phyloP scores from a whole-genome alignment of 2,888 invertebrate genomes.

The Parnassius glacialis region DNA sequence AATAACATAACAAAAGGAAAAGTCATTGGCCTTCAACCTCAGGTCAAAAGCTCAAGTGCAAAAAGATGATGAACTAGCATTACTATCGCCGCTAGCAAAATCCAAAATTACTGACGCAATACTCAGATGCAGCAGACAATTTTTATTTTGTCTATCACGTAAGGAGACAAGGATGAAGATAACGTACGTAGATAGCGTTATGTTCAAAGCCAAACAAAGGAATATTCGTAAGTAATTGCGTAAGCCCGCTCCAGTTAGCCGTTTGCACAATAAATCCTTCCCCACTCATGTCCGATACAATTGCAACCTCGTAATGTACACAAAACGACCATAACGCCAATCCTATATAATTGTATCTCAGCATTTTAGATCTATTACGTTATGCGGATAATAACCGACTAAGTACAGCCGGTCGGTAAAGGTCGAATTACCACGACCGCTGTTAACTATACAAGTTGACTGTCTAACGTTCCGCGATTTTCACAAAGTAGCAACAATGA shows the following conservation, averaged over 20 bases:
- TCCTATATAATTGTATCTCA: slow-evolving; percentile 32
- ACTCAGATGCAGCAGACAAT: too few species aligned
- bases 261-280: slow-evolving; percentile 23
- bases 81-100: too few species aligned
- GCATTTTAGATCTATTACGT: slow-evolving; percentile 32
- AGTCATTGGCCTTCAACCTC: too few species aligned
- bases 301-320: slow-evolving; percentile 28
- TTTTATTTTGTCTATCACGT: too few species aligned
- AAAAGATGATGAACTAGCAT: too few species aligned
- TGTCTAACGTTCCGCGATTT: slow-evolving; percentile 21
- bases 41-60: too few species aligned
- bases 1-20: too few species aligned
- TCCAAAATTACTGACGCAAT: too few species aligned
- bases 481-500: not conserved
- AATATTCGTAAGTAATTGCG: slow-evolving; percentile 12
- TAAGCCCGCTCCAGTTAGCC: slow-evolving; percentile 19
- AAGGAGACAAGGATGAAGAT: too few species aligned
- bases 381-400: slow-evolving; percentile 35
- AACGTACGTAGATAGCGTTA: not conserved
- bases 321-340: slow-evolving; percentile 31
- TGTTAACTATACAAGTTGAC: slow-evolving; percentile 26
- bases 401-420: slow-evolving; percentile 30
- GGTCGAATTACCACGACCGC: slow-evolving; percentile 35
- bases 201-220: slow-evolving; percentile 8
- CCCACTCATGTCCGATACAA: slow-evolving; percentile 24